Evolutionary conservation across 1,140 invertebrate species (phyloP).

Genomic region (Papilio helenus): DNA sequence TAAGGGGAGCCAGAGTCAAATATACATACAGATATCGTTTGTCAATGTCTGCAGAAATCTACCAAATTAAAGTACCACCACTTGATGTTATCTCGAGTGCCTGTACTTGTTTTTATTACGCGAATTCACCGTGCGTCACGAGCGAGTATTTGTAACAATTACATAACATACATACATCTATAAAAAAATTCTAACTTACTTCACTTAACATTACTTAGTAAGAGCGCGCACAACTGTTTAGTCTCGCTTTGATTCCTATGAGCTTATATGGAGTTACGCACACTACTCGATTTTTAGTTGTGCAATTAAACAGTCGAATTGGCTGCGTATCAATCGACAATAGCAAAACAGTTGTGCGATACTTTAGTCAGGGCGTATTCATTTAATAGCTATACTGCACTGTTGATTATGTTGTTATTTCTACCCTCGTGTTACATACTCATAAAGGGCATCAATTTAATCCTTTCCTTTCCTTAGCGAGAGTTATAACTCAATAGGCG

Average conservation of each 20-base stretch:
- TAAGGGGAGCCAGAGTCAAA: background rate
- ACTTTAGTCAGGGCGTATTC: too few relatives aligned
- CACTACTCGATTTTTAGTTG: too few relatives aligned
- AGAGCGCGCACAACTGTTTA: too few relatives aligned
- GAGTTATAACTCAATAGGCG: background rate
- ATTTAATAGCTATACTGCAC: too few relatives aligned
- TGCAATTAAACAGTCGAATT: too few relatives aligned
- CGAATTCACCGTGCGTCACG: background rate
- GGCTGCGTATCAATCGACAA: too few relatives aligned
- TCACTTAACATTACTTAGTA: too few relatives aligned
- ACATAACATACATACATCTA: background rate
- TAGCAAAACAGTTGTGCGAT: too few relatives aligned
- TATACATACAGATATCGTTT: constrained; percentile 24
- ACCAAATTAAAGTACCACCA: constrained; percentile 1
- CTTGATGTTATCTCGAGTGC: constrained; percentile 25
- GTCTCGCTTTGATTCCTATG: too few relatives aligned
- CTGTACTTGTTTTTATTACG: background rate
- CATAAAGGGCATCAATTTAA: background rate
- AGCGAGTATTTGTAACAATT: background rate
- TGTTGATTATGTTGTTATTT: too few relatives aligned
- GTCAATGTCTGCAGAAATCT: constrained; percentile 1
- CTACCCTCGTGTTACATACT: too few relatives aligned
- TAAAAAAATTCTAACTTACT: background rate
- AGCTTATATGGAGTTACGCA: too few relatives aligned
- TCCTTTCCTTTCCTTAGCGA: background rate